phyloP scores from a whole-genome alignment of 2,113 vertebrate species.

The Amia ocellicauda region DNA sequence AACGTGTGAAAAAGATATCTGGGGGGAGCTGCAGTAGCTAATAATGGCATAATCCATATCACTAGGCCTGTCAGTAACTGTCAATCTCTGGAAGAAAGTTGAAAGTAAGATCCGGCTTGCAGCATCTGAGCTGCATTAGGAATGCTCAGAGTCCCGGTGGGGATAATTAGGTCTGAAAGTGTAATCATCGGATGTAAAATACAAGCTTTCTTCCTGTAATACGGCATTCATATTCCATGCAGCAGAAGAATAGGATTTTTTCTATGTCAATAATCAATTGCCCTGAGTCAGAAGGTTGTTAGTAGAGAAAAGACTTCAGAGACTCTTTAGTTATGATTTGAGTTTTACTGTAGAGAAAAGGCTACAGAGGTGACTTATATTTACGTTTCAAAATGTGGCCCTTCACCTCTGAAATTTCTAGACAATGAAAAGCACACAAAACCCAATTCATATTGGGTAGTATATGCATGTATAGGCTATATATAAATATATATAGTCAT shows the following conservation, averaged over 20 bases:
- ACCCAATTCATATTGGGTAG: too few relatives aligned
- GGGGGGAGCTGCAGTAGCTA: slow-evolving; percentile 28
- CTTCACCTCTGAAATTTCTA: too few relatives aligned
- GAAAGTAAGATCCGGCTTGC: slow-evolving; percentile 44
- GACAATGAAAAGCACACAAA: too few relatives aligned
- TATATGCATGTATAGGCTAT: too few relatives aligned
- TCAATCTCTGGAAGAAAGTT: slow-evolving; percentile 41
- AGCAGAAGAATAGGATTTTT: slow-evolving; percentile 44
- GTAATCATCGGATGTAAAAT: slow-evolving; percentile 70
- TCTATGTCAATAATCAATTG: slow-evolving; percentile 69
- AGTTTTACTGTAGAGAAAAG: too few relatives aligned
- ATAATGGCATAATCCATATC: slow-evolving; percentile 41
- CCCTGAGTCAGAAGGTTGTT: slow-evolving; percentile 52
- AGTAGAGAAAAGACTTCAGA: slow-evolving; percentile 31
- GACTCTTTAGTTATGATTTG: slow-evolving; percentile 21
- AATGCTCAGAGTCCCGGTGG: slow-evolving; percentile 56
- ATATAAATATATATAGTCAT: too few relatives aligned
- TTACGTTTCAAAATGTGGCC: too few relatives aligned
- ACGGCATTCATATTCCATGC: slow-evolving; percentile 51
- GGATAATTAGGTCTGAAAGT: slow-evolving; percentile 76
- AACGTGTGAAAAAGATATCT: not conserved
- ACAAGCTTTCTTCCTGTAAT: slow-evolving; percentile 65
- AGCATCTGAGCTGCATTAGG: slow-evolving; percentile 48
- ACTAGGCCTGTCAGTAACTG: slow-evolving; percentile 44
- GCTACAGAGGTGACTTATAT: too few relatives aligned